Evolutionary conservation across 2,888 invertebrate genomes (phyloP), one percentile per base, ranked within the genome.

Genomic region (Bellardia pandia): DNA sequence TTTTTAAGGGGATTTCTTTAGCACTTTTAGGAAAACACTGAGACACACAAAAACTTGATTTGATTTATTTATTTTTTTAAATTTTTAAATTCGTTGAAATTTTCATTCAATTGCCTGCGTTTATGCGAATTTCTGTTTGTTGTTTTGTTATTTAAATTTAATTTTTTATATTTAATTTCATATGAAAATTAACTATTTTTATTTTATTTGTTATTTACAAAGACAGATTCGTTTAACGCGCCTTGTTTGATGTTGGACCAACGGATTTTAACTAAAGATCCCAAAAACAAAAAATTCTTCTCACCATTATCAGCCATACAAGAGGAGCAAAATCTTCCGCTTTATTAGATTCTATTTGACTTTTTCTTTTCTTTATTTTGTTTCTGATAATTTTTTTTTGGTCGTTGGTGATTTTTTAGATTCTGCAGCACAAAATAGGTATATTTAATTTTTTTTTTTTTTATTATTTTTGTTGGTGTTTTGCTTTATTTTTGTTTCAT

Each of bases 21-120:
- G 72, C 71, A 72, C 53, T 80, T 80, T 53, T 37, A 62, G 30
- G 30, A 5, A 62, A n/a, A 62, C 62, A 62, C 62, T 62, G 4
- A 13, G 9, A 48, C 11, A 60, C 45, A 56, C 11, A 62, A 45
- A 45, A 45, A 45, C 16, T 37, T 71, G 16, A 11, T 40, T 68
- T 51, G 9, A 13, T 51, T 51, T 37, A 48, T 74, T 33, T 58
- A 45, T 68, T 33, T 62, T 64, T 77, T 14, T 7, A 23, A 23
- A 23, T 23, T 11, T 71, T 72, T 45, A 75, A 80, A 80, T 69
- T 69, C 85, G 79, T 85, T 80, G 71, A 69, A 16, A n/a, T 72
- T 69, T 75, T 80, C 85, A 85, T 80, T 80, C 85, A 85, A 85
- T 80, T 85, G 85, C 85, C 85, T 85, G 85, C 85, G 85, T 85